Evolutionary conservation across 2,113 vertebrate species (phyloP), one percentile per base, ranked within the genome.

Genomic region (Paratilapia polleni): DNA sequence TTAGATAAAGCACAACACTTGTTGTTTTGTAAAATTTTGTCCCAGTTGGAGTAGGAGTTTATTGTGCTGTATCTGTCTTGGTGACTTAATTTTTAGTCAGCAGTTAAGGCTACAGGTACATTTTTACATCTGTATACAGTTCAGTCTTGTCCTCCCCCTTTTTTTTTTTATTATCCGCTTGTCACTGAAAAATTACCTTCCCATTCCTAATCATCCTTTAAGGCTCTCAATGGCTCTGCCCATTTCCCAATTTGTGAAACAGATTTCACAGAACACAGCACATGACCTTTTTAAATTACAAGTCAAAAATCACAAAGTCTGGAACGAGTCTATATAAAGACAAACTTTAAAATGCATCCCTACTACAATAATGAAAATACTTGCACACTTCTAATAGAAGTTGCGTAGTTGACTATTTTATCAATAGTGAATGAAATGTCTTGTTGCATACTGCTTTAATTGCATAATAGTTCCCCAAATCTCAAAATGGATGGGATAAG

Each of bases 401-500:
- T 28, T 80, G 11, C 76, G 1, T 43, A 28, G 41, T 41, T 73
- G 6, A n/a, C 20, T 24, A 77, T 3, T 49, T 38, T 81, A 59
- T 81, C 41, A 78, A 78, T 73, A 41, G 78, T 84, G 26, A 54
- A 77, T 61, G 10, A 3, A 54, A 57, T 56, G 36, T 20, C 12
- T 56, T 5, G 2, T 74, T 24, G 41, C 43, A 52, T 52, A 13
- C 31, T 56, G 4, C 66, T 77, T 86, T 76, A 75, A 83, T 62
- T 60, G 5, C 14, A 49, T 64, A 12, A 31, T 56, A 28, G 17
- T 75, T 66, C 12, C 17, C 20, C 52, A 26, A n/a, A 79, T 81
- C 70, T 73, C 54, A 68, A n/a, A 78, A 62, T 54, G 62, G 64
- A 54, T 87, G 56, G 24, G 6, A 78, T 80, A 58, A 66, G 77